Percentiles rank a stretch among this genome's conserved stretches.
phyloP scores from a whole-genome alignment of 1,140 invertebrate genomes.

The Micrasema longulum region DNA sequence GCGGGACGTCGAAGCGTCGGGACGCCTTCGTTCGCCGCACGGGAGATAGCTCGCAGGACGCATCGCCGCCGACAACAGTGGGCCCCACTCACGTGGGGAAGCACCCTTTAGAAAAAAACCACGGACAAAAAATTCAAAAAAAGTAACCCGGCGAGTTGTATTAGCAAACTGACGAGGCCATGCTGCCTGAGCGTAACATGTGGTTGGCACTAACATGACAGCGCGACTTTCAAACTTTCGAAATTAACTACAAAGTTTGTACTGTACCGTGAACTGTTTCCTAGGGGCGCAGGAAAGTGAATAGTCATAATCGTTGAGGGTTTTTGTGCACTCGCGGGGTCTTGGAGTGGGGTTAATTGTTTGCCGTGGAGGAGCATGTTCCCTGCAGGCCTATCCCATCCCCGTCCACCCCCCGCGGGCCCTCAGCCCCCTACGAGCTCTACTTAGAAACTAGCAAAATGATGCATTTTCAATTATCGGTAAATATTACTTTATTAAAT shows the following conservation, averaged over 20 bases:
- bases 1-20: slow-evolving; percentile 45
- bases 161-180: not conserved
- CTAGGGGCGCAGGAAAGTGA: not conserved
- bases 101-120: not conserved
- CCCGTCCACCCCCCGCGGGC: not conserved
- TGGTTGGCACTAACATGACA: slow-evolving; percentile 13
- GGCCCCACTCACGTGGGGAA: slow-evolving; percentile 29
- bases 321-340: not conserved
- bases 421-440: not conserved
- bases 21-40: slow-evolving; percentile 37
- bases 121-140: not conserved
- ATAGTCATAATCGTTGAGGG: slow-evolving; percentile 1
- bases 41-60: slow-evolving; percentile 21
- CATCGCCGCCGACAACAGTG: slow-evolving; percentile 10
- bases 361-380: not conserved
- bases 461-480: slow-evolving; percentile 23
- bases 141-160: not conserved
- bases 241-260: not conserved
- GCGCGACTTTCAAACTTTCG: slow-evolving; percentile 27
- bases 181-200: slow-evolving; percentile 27
- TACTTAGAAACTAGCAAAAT: slow-evolving; percentile 12
- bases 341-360: slow-evolving; percentile 1
- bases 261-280: no score
- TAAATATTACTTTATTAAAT: not conserved
- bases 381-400: not conserved